Evolutionary conservation across 2,888 invertebrate genomes (phyloP).

Genomic region (Melipona beecheii): DNA sequence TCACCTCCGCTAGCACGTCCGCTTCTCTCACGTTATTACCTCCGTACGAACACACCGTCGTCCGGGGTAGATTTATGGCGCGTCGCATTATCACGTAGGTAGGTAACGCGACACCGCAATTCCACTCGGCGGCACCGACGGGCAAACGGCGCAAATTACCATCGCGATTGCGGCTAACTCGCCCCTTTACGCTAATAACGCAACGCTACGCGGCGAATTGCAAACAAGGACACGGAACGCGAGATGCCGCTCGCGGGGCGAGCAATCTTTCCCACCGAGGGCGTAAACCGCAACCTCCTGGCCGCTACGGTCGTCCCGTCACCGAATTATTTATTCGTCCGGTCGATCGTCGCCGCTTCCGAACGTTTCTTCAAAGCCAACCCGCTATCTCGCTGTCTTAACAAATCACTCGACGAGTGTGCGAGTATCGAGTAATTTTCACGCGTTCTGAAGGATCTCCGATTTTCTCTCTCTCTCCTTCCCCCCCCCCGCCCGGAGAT

Average conservation of each 20-base stretch:
- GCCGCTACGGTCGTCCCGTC: slow-evolving; percentile 10
- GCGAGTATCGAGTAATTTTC: background rate
- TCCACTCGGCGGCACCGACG: slow-evolving; percentile 65
- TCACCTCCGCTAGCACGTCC: slow-evolving; percentile 17
- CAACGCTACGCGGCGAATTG: slow-evolving; percentile 69
- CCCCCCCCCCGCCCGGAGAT: too few relatives aligned
- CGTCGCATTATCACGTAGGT: slow-evolving; percentile 67
- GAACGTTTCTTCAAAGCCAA: background rate
- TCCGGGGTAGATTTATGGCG: slow-evolving; percentile 58
- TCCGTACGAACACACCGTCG: slow-evolving; percentile 1
- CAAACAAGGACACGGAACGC: slow-evolving; percentile 74
- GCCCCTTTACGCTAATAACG: slow-evolving; percentile 74
- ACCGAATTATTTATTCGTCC: slow-evolving; percentile 42
- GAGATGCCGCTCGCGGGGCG: slow-evolving; percentile 35
- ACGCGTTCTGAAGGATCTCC: background rate
- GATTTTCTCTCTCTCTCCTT: too few relatives aligned
- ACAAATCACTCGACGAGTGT: background rate
- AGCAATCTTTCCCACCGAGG: slow-evolving; percentile 68
- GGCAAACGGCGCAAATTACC: slow-evolving; percentile 73
- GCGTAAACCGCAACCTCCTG: slow-evolving; percentile 65
- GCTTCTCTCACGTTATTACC: slow-evolving; percentile 68
- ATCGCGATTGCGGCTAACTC: slow-evolving; percentile 74
- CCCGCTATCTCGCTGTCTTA: background rate
- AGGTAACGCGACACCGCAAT: slow-evolving; percentile 75
- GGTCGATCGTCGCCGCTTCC: slow-evolving; percentile 61